Evolutionary conservation across 2,113 vertebrate genomes (phyloP), one percentile per base, ranked within the genome.

Genomic region (Sander lucioperca): DNA sequence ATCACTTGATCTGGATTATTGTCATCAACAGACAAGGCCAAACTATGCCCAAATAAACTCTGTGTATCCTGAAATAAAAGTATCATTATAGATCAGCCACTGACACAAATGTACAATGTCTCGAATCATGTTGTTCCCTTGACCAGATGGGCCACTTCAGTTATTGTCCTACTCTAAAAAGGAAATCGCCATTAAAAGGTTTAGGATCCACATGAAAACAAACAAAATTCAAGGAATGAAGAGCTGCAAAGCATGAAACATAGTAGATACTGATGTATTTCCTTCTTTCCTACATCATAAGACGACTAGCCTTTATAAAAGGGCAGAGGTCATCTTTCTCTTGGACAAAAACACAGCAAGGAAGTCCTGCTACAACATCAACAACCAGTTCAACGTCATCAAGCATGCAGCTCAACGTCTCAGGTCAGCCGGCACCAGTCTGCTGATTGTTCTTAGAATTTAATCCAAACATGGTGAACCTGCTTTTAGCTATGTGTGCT

Each of bases 1-100:
- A 78, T 80, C 43, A 65, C 65, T 57, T 61, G n/a, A 62, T 69
- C 39, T 77, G 76, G 83, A 89, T 86, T 82, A 69, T 30, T n/a
- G 51, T 82, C 50, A 63, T 62, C 66, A 63, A 78, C 18, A 64
- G 62, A 79, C 25, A 10, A 50, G 18, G 30, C 23, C 15, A 56
- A 71, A 71, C 12, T 66, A 43, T 3, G 8, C 51, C 53, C 33
- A 36, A 76, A 76, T 51, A 54, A 57, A 12, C 25, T 72, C 43
- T 59, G 36, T 77, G 25, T 62, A 58, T 53, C 67, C 59, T 71
- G 16, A 65, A 77, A 71, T 27, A 16, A 50, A 64, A 73, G 23
- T 61, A 43, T 23, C 6, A 21, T 39, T 58, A n/a, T 25, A 16
- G 43, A 33, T 53, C 33, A 43, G 48, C 30, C 47, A 53, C 48